A percentile compares a stretch with the other conserved stretches of the same genome.
Evolutionary conservation across 2,888 invertebrate species (phyloP).

Genomic region (Xanthorhoe designata): DNA sequence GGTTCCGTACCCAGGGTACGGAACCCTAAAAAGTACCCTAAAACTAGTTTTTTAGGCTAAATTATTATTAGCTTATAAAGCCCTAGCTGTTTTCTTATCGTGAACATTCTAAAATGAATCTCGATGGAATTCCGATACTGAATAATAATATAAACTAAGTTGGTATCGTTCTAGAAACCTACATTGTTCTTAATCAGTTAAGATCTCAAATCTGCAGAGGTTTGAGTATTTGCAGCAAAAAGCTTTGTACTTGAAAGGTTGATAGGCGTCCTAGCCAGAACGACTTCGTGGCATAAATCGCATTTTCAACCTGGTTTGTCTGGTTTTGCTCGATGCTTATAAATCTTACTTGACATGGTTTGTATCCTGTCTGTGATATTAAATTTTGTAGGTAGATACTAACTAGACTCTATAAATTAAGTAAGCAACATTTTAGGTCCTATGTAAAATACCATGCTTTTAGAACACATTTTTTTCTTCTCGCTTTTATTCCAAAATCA

Average conservation of each 20-base stretch:
- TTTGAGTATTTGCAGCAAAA: neutral
- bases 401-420: neutral
- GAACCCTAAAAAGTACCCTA: too few species aligned
- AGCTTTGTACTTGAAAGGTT: conserved; percentile 1
- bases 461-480: neutral
- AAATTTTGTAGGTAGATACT: neutral
- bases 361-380: neutral
- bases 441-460: too few species aligned
- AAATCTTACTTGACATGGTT: neutral
- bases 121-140: neutral
- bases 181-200: too few species aligned
- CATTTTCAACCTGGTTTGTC: neutral
- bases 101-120: neutral
- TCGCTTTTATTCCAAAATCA: conserved; percentile 31
- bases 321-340: neutral
- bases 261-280: neutral
- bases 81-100: too few species aligned
- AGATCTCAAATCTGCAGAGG: neutral
- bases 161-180: neutral
- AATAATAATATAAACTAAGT: neutral
- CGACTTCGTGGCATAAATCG: neutral
- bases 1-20: too few species aligned
- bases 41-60: too few species aligned
- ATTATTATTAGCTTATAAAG: too few species aligned
- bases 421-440: neutral